Evolutionary conservation across 2,888 invertebrate species (phyloP).

Genomic region (Protonemura montana): DNA sequence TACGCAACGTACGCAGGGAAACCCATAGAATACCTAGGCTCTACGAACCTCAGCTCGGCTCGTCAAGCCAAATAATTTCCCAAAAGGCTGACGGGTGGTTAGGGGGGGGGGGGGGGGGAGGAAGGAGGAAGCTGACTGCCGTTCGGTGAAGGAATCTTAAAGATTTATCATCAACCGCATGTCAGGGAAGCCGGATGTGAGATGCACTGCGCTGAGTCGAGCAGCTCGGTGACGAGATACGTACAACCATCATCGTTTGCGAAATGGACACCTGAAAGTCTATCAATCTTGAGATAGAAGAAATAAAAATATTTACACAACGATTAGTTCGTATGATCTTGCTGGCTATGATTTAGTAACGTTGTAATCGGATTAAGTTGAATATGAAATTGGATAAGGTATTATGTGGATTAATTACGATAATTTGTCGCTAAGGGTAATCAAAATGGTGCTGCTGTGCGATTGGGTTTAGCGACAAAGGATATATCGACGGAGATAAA

Average conservation of each 20-base stretch:
- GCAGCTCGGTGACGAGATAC: no score
- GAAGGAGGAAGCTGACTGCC: not conserved
- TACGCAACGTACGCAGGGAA: no score
- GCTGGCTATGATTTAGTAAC: no score
- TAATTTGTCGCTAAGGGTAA: not conserved
- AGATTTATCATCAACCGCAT: not conserved
- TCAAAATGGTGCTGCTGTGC: not conserved
- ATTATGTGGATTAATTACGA: not conserved
- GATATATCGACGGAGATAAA: not conserved
- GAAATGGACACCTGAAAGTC: not conserved
- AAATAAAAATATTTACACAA: not conserved
- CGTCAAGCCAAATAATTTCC: constrained; percentile 1
- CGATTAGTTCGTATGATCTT: no score
- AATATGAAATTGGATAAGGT: not conserved
- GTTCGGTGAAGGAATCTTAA: not conserved
- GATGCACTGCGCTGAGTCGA: not conserved
- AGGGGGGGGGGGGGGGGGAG: not conserved
- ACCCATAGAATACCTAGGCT: no score
- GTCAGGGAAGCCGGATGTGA: not conserved
- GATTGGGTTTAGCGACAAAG: not conserved
- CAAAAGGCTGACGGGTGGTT: constrained; percentile 13
- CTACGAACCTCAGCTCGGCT: not conserved
- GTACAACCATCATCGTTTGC: no score
- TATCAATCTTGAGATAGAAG: not conserved
- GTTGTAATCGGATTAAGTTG: not conserved